Evolutionary conservation across 2,797 vertebrate genomes (phyloP).

Genomic region (Melanotaenia trifasciata): DNA sequence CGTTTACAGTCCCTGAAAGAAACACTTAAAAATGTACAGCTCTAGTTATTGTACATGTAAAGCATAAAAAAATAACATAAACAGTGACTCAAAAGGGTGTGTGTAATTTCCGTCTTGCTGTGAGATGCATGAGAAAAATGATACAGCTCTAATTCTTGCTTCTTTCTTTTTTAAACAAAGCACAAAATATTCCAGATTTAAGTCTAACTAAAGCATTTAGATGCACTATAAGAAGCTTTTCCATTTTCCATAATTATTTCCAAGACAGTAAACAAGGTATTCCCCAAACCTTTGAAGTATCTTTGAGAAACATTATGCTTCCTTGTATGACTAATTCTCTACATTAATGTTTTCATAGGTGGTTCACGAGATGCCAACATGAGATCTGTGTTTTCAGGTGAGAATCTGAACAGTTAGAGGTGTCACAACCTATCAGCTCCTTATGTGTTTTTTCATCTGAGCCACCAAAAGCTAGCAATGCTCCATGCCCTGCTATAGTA

Average conservation of each 20-base stretch:
- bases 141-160: neutral
- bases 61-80: neutral
- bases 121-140: neutral
- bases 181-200: neutral
- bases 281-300: neutral
- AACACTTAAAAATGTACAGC: neutral
- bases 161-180: neutral
- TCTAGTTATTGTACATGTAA: neutral
- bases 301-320: neutral
- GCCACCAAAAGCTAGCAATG: constrained; percentile 13
- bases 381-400: constrained; percentile 88
- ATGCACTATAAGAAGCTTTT: no score
- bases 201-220: neutral
- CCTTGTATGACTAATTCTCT: constrained; percentile 7
- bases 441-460: constrained; percentile 10
- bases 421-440: neutral
- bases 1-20: neutral
- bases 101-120: neutral
- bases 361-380: constrained; percentile 79
- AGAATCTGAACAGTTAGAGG: constrained; percentile 33
- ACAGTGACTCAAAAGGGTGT: neutral
- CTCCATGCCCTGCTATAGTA: constrained; percentile 29
- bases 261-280: neutral
- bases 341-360: constrained; percentile 66
- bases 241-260: neutral